phyloP scores from a whole-genome alignment of 2,797 vertebrate genomes.

The Peromyscus nudipes region DNA sequence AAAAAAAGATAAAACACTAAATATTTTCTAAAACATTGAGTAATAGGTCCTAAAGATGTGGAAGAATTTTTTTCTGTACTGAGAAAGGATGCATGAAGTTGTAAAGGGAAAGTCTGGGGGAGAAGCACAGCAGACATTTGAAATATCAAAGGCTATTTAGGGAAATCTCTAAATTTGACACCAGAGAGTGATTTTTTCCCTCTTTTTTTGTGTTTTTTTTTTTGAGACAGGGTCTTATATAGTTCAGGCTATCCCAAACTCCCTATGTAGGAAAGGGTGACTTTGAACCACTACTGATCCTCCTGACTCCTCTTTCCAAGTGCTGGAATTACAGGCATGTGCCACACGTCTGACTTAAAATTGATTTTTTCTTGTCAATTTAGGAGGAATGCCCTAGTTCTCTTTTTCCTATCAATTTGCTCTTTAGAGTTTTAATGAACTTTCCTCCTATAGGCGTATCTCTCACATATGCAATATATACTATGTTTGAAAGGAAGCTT shows the following conservation, averaged over 20 bases:
- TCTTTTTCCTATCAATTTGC: background rate
- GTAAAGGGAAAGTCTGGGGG: background rate
- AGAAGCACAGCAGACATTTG: conserved; percentile 28
- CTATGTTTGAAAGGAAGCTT: conserved; percentile 46
- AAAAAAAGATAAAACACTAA: too few relatives aligned
- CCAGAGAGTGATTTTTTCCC: background rate
- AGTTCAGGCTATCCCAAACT: background rate
- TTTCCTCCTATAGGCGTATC: conserved; percentile 21
- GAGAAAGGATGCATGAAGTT: conserved; percentile 42
- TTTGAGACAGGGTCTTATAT: background rate
- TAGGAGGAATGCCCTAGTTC: background rate
- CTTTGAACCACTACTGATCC: background rate
- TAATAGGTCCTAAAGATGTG: conserved; percentile 38
- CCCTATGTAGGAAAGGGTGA: background rate
- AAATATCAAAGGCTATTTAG: conserved; percentile 61
- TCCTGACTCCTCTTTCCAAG: background rate
- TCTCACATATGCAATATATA: background rate
- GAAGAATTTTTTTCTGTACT: conserved; percentile 40
- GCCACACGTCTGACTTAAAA: background rate
- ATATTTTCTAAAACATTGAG: background rate
- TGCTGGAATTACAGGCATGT: background rate
- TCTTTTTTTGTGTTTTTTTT: background rate
- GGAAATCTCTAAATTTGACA: conserved; percentile 49
- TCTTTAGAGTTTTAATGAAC: conserved; percentile 63
- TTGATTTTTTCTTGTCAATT: background rate